Percentiles rank a stretch among this genome's conserved stretches.
Evolutionary conservation across 1,140 invertebrate species (phyloP).

Genomic region (Drosophila neocordata): DNA sequence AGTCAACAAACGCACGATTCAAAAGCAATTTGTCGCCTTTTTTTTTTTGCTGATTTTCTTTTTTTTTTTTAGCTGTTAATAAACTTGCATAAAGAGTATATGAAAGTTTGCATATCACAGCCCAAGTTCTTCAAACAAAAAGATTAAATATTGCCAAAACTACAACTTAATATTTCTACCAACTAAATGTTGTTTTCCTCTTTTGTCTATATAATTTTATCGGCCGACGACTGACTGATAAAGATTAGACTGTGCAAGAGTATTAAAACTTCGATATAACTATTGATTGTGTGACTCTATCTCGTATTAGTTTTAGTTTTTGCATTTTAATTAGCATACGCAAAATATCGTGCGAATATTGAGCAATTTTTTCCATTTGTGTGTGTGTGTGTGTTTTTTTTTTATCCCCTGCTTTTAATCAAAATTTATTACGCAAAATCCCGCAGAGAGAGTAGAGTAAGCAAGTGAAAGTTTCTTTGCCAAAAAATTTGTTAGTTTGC

Average conservation of each 20-base stretch:
- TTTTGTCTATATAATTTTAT: too few species aligned
- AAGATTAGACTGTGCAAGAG: not conserved
- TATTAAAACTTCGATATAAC: not conserved
- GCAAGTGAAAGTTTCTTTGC: constrained; percentile 63
- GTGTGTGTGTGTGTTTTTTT: too few species aligned
- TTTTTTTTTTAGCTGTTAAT: constrained; percentile 8
- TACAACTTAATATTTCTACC: too few species aligned
- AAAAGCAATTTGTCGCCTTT: constrained; percentile 70
- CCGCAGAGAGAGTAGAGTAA: constrained; percentile 23
- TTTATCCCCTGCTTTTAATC: not conserved
- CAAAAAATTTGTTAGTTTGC: constrained; percentile 20
- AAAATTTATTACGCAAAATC: constrained; percentile 59
- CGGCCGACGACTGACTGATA: not conserved
- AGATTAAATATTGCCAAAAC: too few species aligned
- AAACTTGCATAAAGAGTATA: not conserved
- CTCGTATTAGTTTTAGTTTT: constrained; percentile 1
- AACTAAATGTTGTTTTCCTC: too few species aligned
- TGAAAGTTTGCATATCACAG: not conserved
- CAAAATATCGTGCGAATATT: constrained; percentile 64
- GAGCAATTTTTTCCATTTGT: constrained; percentile 46
- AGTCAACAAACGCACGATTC: constrained; percentile 71
- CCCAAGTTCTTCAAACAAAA: constrained; percentile 28
- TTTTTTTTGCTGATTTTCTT: constrained; percentile 23
- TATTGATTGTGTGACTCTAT: not conserved
- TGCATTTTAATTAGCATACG: constrained; percentile 66